Evolutionary conservation across 1,140 invertebrate genomes (phyloP).

Genomic region (Triops cancriformis): DNA sequence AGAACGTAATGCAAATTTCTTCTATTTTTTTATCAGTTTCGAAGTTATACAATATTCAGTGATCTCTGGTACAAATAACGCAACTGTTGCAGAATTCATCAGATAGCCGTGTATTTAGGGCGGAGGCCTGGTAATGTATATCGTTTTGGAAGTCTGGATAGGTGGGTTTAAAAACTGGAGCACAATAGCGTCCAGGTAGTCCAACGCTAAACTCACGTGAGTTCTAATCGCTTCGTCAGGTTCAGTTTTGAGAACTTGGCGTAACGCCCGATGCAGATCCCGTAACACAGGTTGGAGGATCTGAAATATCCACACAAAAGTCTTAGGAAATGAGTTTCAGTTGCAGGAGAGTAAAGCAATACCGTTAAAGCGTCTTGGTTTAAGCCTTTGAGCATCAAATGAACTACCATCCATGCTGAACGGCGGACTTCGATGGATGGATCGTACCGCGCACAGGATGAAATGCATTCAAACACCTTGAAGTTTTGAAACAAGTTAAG

Average conservation of each 20-base stretch:
- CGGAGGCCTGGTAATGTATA: neutral
- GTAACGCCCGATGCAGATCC: conserved; percentile 59
- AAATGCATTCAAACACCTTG: conserved; percentile 60
- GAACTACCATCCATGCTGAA: conserved; percentile 66
- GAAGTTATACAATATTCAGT: neutral
- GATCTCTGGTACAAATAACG: neutral
- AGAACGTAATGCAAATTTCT: neutral
- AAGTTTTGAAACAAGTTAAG: conserved; percentile 33
- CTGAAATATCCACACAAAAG: conserved; percentile 29
- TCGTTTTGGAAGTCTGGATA: conserved; percentile 13
- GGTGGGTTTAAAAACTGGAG: conserved; percentile 50
- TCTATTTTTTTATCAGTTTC: conserved; percentile 4
- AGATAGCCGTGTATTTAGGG: neutral
- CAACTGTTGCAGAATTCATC: too few relatives aligned
- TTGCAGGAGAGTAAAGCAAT: conserved; percentile 22
- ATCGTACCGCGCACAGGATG: conserved; percentile 57
- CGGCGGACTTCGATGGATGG: conserved; percentile 58
- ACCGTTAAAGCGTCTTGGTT: conserved; percentile 54
- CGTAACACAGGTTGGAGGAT: conserved; percentile 56
- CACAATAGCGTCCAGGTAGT: conserved; percentile 63
- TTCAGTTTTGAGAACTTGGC: conserved; percentile 51
- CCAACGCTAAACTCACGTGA: conserved; percentile 63
- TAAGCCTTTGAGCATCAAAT: conserved; percentile 60
- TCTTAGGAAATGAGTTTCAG: conserved; percentile 9
- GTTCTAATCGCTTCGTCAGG: conserved; percentile 59